Evolutionary conservation across 2,888 invertebrate species (phyloP), one percentile per base, ranked within the genome.

Genomic region (Carabus problematicus): DNA sequence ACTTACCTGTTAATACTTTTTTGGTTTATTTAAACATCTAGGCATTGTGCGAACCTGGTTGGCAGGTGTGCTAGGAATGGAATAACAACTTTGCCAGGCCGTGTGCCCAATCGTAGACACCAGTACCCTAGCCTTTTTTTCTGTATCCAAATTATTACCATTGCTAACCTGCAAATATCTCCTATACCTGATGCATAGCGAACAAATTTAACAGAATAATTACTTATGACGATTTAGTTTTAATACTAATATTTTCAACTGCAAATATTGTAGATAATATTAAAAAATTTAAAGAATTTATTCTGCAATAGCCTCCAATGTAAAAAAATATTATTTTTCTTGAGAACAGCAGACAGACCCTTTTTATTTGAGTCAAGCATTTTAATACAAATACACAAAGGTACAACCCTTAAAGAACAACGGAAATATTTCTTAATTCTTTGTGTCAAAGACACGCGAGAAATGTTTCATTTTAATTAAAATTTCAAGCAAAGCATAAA

Each of bases 401-500:
- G 42, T 61, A 41, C 52, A 52, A 54, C 2, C n/a, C n/a, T n/a
- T 3, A 29, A 42, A 19, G 6, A 29, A 43, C 29, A 45, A 42
- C 60, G 16, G 45, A 45, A 43, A 64, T 54, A 64, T 64, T 55
- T 64, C 64, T 64, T 64, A 55, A 55, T 64, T 64, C 64, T 55
- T 55, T 64, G 64, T 55, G 42, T 41, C 64, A 64, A 64, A 64
- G 55, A 43, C 55, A 64, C 54, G 54, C 64, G 19, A 55, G 55
- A 49, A 64, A 64, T 64, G 64, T 64, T 64, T 64, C 64, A 64
- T 64, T 64, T 64, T 64, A 64, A 64, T 64, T 64, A 64, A 64
- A 64, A 64, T 64, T 64, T 64, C 54, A 55, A 64, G 54, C 14
- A 41, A 49, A 63, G 55, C 6, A 64, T 18, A 41, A 49, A 63